Evolutionary conservation across 35 echinoderm and acorn worm species (phyloP).

Genomic region (Apostichopus japonicus): DNA sequence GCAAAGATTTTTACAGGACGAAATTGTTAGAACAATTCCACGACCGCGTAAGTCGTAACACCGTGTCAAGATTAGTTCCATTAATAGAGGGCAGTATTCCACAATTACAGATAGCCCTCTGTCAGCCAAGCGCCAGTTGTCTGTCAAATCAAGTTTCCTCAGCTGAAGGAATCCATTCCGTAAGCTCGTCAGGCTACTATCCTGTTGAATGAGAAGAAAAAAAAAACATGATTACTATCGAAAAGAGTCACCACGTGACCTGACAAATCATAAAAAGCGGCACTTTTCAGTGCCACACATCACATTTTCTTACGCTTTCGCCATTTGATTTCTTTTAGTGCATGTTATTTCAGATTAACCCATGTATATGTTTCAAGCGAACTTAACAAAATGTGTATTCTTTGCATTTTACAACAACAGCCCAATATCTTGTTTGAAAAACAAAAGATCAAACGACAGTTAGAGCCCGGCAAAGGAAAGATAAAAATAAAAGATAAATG

Average conservation of each 20-base stretch:
- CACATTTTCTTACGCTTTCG: too few species aligned
- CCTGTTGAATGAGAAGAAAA: background rate
- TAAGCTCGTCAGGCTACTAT: slow-evolving; percentile 47
- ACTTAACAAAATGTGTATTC: too few species aligned
- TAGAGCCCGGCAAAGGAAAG: too few species aligned
- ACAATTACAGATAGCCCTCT: slow-evolving; percentile 52
- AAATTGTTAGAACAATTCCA: slow-evolving; percentile 30
- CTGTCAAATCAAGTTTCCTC: slow-evolving; percentile 62
- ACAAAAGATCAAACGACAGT: too few species aligned
- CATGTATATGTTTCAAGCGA: too few species aligned
- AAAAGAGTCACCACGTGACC: background rate
- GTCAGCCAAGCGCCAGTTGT: slow-evolving; percentile 71
- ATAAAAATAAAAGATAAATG: too few species aligned
- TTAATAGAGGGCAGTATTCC: slow-evolving; percentile 38
- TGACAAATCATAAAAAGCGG: too few species aligned
- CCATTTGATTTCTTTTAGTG: too few species aligned
- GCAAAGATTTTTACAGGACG: slow-evolving; percentile 40
- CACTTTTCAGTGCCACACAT: too few species aligned
- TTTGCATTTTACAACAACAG: too few species aligned
- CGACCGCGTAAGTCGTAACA: slow-evolving; percentile 65
- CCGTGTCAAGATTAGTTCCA: slow-evolving; percentile 54
- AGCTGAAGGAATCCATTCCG: slow-evolving; percentile 36
- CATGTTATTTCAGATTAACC: too few species aligned
- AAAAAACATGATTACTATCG: background rate
- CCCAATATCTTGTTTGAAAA: too few species aligned